phyloP scores from a whole-genome alignment of 2,888 invertebrate genomes.

The Taphrorychus bicolor region DNA sequence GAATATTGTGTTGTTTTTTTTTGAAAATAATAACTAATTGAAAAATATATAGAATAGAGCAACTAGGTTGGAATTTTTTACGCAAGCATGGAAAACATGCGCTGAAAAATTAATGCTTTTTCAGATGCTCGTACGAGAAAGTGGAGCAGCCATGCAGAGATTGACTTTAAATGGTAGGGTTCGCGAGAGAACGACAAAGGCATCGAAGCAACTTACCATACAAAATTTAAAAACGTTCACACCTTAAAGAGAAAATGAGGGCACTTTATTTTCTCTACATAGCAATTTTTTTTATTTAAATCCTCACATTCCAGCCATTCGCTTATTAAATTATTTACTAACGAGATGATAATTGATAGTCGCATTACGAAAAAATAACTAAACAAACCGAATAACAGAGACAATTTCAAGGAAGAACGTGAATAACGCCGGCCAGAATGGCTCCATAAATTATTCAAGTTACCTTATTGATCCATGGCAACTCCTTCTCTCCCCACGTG shows the following conservation, averaged over 20 bases:
- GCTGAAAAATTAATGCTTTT: conserved; percentile 2
- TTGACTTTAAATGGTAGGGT: neutral
- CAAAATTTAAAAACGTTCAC: neutral
- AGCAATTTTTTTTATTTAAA: too few relatives aligned
- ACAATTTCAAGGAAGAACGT: conserved; percentile 50
- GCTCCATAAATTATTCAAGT: conserved; percentile 61
- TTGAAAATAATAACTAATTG: neutral
- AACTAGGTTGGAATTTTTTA: neutral
- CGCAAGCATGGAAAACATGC: neutral
- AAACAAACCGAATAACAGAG: conserved; percentile 42
- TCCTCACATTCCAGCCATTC: too few relatives aligned
- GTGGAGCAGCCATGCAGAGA: neutral
- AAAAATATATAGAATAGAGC: too few relatives aligned
- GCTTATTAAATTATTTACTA: neutral
- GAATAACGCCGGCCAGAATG: conserved; percentile 57
- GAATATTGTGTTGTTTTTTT: neutral
- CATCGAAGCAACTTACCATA: neutral
- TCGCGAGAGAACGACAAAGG: neutral
- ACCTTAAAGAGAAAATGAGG: too few relatives aligned
- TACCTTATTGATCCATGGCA: conserved; percentile 58
- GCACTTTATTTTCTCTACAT: too few relatives aligned
- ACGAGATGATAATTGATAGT: neutral
- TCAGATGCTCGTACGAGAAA: neutral
- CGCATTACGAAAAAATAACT: neutral
- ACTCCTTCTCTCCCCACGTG: conserved; percentile 53